These are phyloP conservation scores for Acanthurus lineatus DNA, from an alignment of 2,797 vertebrate species.

Conservation along the genomic window DNA sequence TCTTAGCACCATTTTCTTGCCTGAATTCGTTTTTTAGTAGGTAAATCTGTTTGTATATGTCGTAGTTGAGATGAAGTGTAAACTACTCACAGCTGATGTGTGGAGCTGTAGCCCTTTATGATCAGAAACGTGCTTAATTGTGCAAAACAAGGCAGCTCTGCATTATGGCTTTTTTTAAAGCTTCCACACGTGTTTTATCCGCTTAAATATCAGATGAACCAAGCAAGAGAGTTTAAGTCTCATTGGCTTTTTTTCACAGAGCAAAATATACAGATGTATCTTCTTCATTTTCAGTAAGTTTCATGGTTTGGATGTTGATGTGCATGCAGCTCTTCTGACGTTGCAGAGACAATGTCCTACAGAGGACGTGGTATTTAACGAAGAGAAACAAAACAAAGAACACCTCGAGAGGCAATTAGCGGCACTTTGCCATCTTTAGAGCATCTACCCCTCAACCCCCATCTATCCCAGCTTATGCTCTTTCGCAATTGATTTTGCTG, in stretches of 20 bases:
- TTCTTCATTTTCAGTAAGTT: constrained; percentile 1
- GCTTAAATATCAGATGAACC: constrained; percentile 9
- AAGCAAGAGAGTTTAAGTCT: background rate
- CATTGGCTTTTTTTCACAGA: constrained; percentile 26
- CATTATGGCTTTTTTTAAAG: background rate
- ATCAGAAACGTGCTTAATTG: constrained; percentile 16
- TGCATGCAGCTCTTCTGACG: constrained; percentile 41
- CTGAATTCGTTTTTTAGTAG: constrained; percentile 1
- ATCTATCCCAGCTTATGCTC: constrained; percentile 41
- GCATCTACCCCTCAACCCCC: constrained; percentile 48
- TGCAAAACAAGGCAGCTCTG: background rate
- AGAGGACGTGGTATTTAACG: constrained; percentile 40
- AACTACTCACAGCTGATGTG: background rate
- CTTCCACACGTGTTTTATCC: background rate
- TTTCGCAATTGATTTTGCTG: constrained; percentile 51
- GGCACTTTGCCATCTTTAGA: constrained; percentile 68
- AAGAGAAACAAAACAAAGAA: constrained; percentile 67
- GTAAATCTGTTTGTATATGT: constrained; percentile 27
- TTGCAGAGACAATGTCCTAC: constrained; percentile 44
- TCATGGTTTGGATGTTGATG: constrained; percentile 42
- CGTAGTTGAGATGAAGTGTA: background rate
- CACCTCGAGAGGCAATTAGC: constrained; percentile 72
- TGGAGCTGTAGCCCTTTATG: background rate
- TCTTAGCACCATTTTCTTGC: constrained; percentile 22
- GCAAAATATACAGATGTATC: background rate